Conservation (phyloP, 2,113 vertebrate genomes). For the Edolisoma coerulescens region DNA sequence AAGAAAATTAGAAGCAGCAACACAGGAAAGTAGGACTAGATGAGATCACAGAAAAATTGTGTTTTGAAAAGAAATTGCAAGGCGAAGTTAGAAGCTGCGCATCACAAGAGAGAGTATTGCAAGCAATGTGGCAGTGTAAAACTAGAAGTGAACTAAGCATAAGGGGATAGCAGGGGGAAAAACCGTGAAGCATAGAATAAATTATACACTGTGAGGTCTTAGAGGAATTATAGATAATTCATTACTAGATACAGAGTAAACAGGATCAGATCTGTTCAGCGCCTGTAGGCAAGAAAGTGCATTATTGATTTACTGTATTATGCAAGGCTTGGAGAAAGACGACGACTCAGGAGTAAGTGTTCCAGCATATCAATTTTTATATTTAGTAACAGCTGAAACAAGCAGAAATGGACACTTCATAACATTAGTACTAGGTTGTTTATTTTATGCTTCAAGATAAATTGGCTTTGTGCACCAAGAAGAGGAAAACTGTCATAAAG, state of each 20-base stretch:
- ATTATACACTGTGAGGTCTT: not conserved
- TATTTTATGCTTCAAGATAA: conserved; percentile 40
- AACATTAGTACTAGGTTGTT: conserved; percentile 36
- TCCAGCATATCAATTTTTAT: conserved; percentile 49
- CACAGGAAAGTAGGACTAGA: not conserved
- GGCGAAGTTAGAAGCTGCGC: not conserved
- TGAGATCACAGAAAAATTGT: not conserved
- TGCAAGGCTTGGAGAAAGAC: not conserved
- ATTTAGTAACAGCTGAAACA: conserved; percentile 60
- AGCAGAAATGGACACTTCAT: conserved; percentile 43
- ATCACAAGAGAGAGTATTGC: not conserved
- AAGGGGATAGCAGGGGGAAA: not conserved
- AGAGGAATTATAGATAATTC: conserved; percentile 20
- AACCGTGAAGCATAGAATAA: not conserved
- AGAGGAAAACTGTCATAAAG: conserved; percentile 6
- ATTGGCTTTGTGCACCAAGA: conserved; percentile 12
- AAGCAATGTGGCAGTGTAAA: not conserved
- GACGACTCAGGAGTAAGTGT: not conserved
- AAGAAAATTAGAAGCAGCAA: not conserved
- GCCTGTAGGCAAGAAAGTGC: not conserved
- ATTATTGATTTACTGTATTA: conserved; percentile 48
- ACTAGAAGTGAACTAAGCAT: not conserved
- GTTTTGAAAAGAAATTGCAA: not conserved
- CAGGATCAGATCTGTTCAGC: not conserved
- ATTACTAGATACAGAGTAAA: conserved; percentile 30